Conservation (phyloP, 2,113 vertebrate genomes). For the Onychostoma macrolepis region DNA sequence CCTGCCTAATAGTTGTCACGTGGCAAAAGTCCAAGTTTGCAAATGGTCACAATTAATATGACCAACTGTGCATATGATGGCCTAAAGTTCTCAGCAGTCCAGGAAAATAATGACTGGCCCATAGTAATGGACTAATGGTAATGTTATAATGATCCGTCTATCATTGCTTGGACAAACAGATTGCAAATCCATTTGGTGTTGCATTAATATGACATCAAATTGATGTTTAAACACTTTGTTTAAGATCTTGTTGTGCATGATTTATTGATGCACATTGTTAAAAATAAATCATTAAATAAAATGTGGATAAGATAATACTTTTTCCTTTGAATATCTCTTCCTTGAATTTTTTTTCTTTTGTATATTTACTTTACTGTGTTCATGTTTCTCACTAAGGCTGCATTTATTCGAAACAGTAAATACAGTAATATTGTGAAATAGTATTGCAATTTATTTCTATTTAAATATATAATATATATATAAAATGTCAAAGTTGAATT, state of each 20-base stretch:
- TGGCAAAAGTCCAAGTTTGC: slow-evolving; percentile 11
- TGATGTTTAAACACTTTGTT: background rate
- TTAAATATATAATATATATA: too few relatives aligned
- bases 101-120: background rate
- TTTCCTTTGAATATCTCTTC: background rate
- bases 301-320: background rate
- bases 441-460: background rate
- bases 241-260: background rate
- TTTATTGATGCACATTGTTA: background rate
- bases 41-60: slow-evolving; percentile 35
- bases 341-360: background rate
- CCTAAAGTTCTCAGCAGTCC: background rate
- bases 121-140: background rate
- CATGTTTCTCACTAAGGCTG: background rate
- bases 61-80: background rate
- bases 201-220: background rate
- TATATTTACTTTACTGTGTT: background rate
- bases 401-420: background rate
- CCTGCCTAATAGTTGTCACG: slow-evolving; percentile 24
- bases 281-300: background rate
- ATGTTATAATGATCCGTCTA: background rate
- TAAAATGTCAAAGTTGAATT: too few relatives aligned
- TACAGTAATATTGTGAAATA: background rate
- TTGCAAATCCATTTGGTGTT: background rate
- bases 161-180: background rate